phyloP scores from a whole-genome alignment of 2,888 invertebrate genomes.

The Alsophila aescularia region DNA sequence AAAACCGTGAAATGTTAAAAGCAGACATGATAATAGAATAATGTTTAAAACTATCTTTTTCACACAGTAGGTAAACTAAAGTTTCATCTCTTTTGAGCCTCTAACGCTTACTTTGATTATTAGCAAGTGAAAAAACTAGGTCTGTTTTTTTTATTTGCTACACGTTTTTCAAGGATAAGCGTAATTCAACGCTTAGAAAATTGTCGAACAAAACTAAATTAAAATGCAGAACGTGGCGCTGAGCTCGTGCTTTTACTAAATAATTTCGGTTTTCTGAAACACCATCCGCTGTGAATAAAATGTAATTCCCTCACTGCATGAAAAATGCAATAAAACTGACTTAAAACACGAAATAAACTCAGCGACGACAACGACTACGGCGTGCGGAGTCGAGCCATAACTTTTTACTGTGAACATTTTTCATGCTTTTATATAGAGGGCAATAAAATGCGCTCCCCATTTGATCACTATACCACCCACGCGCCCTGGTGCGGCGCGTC shows the following conservation, averaged over 20 bases:
- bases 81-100: too few species aligned
- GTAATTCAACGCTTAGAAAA: too few species aligned
- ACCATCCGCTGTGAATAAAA: conserved; percentile 35
- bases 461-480: too few species aligned
- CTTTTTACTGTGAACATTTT: conserved; percentile 39
- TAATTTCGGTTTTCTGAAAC: conserved; percentile 17
- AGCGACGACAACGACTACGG: conserved; percentile 16
- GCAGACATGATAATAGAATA: too few species aligned
- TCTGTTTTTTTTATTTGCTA: neutral
- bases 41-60: too few species aligned
- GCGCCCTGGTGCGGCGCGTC: too few species aligned
- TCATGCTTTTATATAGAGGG: conserved; percentile 26
- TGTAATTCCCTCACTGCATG: conserved; percentile 38
- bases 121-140: too few species aligned
- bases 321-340: conserved; percentile 42
- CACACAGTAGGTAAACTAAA: too few species aligned
- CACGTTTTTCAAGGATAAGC: too few species aligned
- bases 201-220: conserved; percentile 4
- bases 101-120: too few species aligned
- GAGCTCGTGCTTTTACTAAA: neutral
- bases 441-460: too few species aligned
- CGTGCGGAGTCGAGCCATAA: conserved; percentile 34
- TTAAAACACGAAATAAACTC: conserved; percentile 44
- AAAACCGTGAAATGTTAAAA: too few species aligned
- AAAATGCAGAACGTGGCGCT: conserved; percentile 1